Evolutionary conservation across 2,797 vertebrate species (phyloP), one percentile per base, ranked within the genome.

Genomic region (Enteromius afrohamiltoni): DNA sequence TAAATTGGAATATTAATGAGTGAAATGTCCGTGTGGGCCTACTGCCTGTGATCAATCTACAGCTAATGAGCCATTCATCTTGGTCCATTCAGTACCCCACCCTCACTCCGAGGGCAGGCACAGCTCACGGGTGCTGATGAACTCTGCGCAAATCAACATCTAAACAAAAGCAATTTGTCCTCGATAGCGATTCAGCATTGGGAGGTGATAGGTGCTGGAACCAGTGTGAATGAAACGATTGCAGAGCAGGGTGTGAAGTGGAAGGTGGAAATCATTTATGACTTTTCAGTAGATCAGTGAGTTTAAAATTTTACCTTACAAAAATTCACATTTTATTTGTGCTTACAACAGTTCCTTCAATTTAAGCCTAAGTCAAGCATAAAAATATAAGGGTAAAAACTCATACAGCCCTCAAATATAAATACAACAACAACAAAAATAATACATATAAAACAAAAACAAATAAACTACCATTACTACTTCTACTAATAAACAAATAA

Each of bases 1-100:
- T 92, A 93, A 89, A 91, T 85, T 92, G 92, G 93, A 93, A 94
- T 93, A 94, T 95, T 93, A 93, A 94, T 91, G 92, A 91, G n/a
- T 88, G 87, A 91, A 91, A 91, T 86, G 91, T 93, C 91, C 88
- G 89, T 89, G 87, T 90, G 88, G 92, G 89, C 91, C 88, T 88
- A 87, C 87, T 77, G 89, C 91, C 89, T 89, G 80, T 93, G 91
- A 94, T 94, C 93, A 94, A 93, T 95, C 92, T 90, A 87, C 70
- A 87, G 88, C 91, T 94, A 94, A 95, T 94, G 93, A 94, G 90
- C 93, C 90, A 87, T 95, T 94, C 89, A 92, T 94, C 92, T 94
- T 79, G 11, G 78, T 88, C 90, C 87, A 90, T 89, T 89, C 77
- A 81, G 70, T 83, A 85, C 89, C 88, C 84, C 91, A 87, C 81